Evolutionary conservation across 2,888 invertebrate species (phyloP).

Genomic region (Lasioglossum marginatum): DNA sequence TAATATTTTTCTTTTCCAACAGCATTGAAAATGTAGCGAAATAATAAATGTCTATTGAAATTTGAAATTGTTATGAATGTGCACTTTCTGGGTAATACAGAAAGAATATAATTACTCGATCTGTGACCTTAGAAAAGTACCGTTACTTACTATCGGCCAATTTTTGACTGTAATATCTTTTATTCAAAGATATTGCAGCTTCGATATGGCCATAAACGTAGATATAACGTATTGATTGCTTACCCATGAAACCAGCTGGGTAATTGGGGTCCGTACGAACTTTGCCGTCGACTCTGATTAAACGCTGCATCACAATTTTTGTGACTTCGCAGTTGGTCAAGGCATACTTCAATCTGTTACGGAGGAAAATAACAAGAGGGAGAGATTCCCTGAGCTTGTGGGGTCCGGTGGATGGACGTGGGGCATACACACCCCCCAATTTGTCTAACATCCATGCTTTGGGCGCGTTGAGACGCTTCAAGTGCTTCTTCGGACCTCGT

Average conservation of each 20-base stretch:
- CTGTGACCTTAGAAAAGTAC: conserved; percentile 85
- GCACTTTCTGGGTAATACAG: conserved; percentile 86
- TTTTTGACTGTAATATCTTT: conserved; percentile 83
- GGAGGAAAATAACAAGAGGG: conserved; percentile 97
- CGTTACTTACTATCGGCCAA: conserved; percentile 84
- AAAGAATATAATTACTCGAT: conserved; percentile 78
- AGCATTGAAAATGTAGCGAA: not conserved
- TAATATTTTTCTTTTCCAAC: not conserved
- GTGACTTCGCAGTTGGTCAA: conserved; percentile 98
- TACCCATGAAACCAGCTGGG: conserved; percentile 99
- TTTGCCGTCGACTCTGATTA: conserved; percentile 99
- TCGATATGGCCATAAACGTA: conserved; percentile 73
- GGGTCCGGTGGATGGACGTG: conserved; percentile 98
- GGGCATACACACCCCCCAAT: conserved; percentile 98
- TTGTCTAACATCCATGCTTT: conserved; percentile 99
- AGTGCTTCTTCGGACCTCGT: conserved; percentile 99
- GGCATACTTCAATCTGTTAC: conserved; percentile 99
- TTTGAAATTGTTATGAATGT: conserved; percentile 33
- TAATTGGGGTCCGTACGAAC: conserved; percentile 98
- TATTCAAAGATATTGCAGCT: conserved; percentile 70
- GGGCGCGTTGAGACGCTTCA: conserved; percentile 99
- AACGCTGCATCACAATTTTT: conserved; percentile 98
- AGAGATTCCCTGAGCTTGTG: conserved; percentile 99
- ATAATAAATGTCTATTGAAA: not conserved
- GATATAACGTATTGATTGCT: conserved; percentile 79